These are phyloP conservation scores for Campoletis raptor DNA, from an alignment of 2,888 invertebrate genomes.

Conservation along the genomic window DNA sequence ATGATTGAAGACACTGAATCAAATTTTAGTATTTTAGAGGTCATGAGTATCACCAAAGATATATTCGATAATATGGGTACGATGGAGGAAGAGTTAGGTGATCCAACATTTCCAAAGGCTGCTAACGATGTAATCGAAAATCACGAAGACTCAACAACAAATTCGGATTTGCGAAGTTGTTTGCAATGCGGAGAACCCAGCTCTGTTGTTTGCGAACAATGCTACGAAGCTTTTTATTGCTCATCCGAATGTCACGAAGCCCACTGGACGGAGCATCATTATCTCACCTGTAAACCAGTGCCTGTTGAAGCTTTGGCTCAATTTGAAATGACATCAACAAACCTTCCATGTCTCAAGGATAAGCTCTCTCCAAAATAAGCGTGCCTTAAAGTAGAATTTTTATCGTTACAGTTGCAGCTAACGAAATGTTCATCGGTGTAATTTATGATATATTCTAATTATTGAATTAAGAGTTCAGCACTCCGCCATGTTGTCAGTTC, in stretches of 20 bases:
- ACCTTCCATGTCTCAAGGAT: background rate
- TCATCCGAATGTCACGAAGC: conserved; percentile 69
- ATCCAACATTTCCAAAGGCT: background rate
- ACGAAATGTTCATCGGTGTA: background rate
- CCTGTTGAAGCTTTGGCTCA: conserved; percentile 25
- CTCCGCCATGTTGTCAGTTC: background rate
- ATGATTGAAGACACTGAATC: conserved; percentile 1
- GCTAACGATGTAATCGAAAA: background rate
- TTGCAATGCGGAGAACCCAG: conserved; percentile 70
- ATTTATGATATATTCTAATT: conserved; percentile 5
- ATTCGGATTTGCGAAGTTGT: conserved; percentile 49
- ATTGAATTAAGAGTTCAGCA: background rate
- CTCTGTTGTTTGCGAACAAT: conserved; percentile 70
- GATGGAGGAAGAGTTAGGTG: background rate
- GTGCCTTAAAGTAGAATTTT: background rate
- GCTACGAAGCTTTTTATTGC: conserved; percentile 75
- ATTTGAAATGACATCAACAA: background rate
- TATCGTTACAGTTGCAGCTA: background rate
- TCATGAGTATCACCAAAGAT: conserved; percentile 65
- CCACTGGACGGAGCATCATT: conserved; percentile 73
- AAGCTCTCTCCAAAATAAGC: background rate
- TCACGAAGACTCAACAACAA: background rate
- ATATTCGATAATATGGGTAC: conserved; percentile 55
- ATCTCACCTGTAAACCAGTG: conserved; percentile 69
- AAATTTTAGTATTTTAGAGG: conserved; percentile 61